Evolutionary conservation across 2,888 invertebrate species (phyloP).

Genomic region (Lasioglossum villosulum): DNA sequence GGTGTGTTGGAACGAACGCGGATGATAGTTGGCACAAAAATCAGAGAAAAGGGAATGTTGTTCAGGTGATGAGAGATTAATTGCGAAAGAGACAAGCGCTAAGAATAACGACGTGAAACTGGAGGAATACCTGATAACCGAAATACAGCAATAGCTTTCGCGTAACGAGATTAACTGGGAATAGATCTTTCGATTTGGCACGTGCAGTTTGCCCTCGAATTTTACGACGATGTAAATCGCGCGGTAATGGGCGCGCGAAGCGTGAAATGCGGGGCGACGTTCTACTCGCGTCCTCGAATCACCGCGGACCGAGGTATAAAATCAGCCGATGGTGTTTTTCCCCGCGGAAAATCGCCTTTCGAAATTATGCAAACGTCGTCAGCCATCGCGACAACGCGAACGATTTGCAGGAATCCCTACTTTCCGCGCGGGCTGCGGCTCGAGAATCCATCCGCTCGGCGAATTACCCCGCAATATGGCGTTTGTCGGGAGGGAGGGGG

Average conservation of each 20-base stretch:
- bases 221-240: conserved; percentile 9
- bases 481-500: neutral
- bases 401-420: conserved; percentile 29
- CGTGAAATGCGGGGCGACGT: conserved; percentile 1
- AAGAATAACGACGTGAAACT: neutral
- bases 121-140: neutral
- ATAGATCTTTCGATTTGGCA: neutral
- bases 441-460: conserved; percentile 13
- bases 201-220: conserved; percentile 20
- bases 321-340: conserved; percentile 8
- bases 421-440: conserved; percentile 9
- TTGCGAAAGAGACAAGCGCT: no score
- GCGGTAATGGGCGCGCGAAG: neutral
- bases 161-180: neutral
- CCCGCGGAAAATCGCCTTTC: neutral
- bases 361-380: conserved; percentile 33
- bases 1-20: no score
- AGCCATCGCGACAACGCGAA: conserved; percentile 12
- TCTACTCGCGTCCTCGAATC: conserved; percentile 26
- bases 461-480: conserved; percentile 29
- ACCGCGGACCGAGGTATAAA: neutral
- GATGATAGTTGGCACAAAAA: no score
- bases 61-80: no score
- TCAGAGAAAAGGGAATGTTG: no score
- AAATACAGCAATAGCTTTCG: neutral